Evolutionary conservation across 2,797 vertebrate genomes (phyloP).

Genomic region (Brachymystax lenok): DNA sequence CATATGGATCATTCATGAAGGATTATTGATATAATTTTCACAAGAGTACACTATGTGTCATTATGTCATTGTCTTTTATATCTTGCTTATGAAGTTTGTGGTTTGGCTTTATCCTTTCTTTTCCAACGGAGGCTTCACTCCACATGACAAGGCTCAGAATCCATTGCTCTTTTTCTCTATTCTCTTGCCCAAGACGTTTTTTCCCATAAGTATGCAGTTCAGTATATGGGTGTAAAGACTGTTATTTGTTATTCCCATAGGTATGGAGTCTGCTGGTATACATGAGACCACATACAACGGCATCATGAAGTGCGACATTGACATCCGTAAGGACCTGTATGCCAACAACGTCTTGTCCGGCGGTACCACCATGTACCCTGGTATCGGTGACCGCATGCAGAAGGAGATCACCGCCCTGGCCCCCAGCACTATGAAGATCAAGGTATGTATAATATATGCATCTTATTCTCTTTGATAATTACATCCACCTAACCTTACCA

Average conservation of each 20-base stretch:
- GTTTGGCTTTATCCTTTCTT: neutral
- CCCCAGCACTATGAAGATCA: slow-evolving; percentile 90
- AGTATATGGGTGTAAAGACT: neutral
- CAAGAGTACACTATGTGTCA: neutral
- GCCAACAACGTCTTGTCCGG: slow-evolving; percentile 87
- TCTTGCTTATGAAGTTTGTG: neutral
- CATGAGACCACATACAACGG: slow-evolving; percentile 90
- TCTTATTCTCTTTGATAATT: slow-evolving; percentile 5
- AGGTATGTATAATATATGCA: slow-evolving; percentile 65
- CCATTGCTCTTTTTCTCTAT: neutral
- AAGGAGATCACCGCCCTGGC: slow-evolving; percentile 88
- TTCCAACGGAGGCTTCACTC: neutral
- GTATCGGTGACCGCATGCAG: slow-evolving; percentile 88
- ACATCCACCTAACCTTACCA: neutral
- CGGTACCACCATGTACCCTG: slow-evolving; percentile 88
- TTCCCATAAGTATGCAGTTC: too few relatives aligned
- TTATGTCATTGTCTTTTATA: neutral
- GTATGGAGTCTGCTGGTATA: slow-evolving; percentile 88
- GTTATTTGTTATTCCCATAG: slow-evolving; percentile 50
- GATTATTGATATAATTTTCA: neutral
- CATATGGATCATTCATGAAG: neutral
- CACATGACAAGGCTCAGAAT: neutral
- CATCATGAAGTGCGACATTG: slow-evolving; percentile 91
- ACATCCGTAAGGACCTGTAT: slow-evolving; percentile 88
- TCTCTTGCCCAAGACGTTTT: neutral